phyloP scores from a whole-genome alignment of 1,140 invertebrate species.

The Ceratosolen fusciceps region DNA sequence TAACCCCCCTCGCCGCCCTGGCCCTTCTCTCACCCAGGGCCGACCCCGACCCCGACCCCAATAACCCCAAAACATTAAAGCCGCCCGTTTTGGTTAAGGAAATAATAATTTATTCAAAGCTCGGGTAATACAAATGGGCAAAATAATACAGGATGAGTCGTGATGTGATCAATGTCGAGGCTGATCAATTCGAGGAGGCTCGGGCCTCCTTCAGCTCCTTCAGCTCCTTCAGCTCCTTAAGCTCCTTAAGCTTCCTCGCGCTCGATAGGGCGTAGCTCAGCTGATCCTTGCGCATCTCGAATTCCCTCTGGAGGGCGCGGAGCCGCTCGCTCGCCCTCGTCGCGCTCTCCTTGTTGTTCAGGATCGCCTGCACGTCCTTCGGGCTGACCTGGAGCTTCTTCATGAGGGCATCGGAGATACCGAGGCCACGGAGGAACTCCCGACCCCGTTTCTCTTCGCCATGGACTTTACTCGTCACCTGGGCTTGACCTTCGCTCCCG shows the following conservation, averaged over 20 bases:
- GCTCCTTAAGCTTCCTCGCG: not conserved
- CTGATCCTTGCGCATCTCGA: conserved; percentile 30
- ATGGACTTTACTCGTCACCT: not conserved
- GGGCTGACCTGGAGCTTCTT: conserved; percentile 3
- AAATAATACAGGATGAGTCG: not conserved
- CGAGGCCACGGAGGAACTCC: not conserved
- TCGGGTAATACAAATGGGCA: not conserved
- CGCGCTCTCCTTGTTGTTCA: conserved; percentile 20
- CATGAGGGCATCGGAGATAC: not conserved
- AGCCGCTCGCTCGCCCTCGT: not conserved
- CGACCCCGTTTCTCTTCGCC: not conserved
- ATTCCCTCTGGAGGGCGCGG: conserved; percentile 2
- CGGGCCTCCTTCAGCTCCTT: no score
- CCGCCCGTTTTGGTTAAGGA: not conserved
- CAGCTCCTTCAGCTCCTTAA: not conserved
- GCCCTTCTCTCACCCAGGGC: no score
- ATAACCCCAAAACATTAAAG: no score
- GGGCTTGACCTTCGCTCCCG: not conserved
- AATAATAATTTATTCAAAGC: not conserved
- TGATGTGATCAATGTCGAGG: no score
- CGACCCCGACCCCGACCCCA: no score
- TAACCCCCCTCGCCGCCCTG: no score
- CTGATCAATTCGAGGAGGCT: no score
- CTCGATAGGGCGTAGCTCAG: not conserved
- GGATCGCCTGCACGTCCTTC: conserved; percentile 1